Conservation (phyloP, 2,113 vertebrate genomes). For the Leucopternis melanops region DNA sequence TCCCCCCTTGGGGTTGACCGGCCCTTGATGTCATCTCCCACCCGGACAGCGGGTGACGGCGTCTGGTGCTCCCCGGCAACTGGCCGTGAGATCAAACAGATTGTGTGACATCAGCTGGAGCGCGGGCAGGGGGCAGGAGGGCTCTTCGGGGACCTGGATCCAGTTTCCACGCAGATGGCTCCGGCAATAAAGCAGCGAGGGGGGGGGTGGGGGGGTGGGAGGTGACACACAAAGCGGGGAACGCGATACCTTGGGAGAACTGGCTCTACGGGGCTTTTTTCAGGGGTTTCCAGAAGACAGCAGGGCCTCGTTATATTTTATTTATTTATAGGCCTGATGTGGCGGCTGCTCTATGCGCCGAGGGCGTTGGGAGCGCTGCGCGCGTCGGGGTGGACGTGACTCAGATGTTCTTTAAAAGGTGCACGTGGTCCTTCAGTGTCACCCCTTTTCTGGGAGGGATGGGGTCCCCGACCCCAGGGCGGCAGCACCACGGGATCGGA, state of each 20-base stretch:
- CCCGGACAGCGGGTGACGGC: neutral
- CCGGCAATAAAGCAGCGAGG: neutral
- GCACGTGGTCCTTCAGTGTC: neutral
- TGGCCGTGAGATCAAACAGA: slow-evolving; percentile 35
- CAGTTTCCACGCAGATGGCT: slow-evolving; percentile 59
- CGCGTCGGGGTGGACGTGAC: neutral
- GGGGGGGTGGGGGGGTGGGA: neutral
- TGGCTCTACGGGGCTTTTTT: neutral
- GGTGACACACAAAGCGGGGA: neutral
- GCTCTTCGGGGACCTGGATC: slow-evolving; percentile 1
- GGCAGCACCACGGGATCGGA: neutral
- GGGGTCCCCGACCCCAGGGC: neutral
- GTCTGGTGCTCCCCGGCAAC: neutral
- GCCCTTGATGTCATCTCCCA: neutral
- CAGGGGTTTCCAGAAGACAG: slow-evolving; percentile 9
- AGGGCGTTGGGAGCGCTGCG: neutral
- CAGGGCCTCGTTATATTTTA: neutral
- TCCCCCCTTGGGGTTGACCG: neutral
- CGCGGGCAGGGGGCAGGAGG: slow-evolving; percentile 8
- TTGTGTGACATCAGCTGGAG: slow-evolving; percentile 60
- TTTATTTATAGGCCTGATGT: slow-evolving; percentile 50
- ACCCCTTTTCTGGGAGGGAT: neutral
- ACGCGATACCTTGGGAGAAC: slow-evolving; percentile 28
- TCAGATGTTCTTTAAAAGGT: neutral
- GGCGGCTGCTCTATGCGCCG: neutral